Evolutionary conservation across 92 coral and sea anemone species (phyloP).

Genomic region (Meandrina meandrites): DNA sequence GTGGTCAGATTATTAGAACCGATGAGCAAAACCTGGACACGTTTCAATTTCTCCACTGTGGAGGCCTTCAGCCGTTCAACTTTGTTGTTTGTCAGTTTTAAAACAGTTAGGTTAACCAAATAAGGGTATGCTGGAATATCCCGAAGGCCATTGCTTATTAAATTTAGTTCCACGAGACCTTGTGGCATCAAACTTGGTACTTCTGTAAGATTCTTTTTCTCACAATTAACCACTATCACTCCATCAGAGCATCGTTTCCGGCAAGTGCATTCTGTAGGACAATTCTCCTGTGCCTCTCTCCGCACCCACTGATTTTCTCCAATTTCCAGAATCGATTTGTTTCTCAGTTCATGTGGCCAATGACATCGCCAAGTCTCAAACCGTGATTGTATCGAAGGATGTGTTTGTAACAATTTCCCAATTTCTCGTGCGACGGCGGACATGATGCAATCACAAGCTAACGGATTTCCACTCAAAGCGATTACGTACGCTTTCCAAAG

Average conservation of each 20-base stretch:
- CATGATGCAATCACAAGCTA: slow-evolving; percentile 59
- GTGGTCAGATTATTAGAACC: slow-evolving; percentile 57
- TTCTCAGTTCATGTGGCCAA: slow-evolving; percentile 46
- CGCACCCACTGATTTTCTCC: slow-evolving; percentile 28
- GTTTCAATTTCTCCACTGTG: slow-evolving; percentile 19
- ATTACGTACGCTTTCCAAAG: slow-evolving; percentile 49
- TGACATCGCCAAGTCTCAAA: slow-evolving; percentile 69
- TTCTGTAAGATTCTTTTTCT: slow-evolving; percentile 31
- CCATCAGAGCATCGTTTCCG: slow-evolving; percentile 44
- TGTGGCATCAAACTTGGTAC: slow-evolving; percentile 61
- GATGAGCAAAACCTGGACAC: slow-evolving; percentile 35
- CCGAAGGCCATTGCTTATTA: slow-evolving; percentile 51
- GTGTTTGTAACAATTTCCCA: neutral
- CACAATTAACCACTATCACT: slow-evolving; percentile 44
- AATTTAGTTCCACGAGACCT: slow-evolving; percentile 56
- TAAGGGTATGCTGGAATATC: slow-evolving; percentile 34
- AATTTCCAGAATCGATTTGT: slow-evolving; percentile 23
- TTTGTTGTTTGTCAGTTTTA: slow-evolving; percentile 57
- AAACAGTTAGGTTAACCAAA: slow-evolving; percentile 44
- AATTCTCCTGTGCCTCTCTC: slow-evolving; percentile 14
- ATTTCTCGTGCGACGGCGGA: slow-evolving; percentile 16
- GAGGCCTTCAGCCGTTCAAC: slow-evolving; percentile 40
- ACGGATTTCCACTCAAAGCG: slow-evolving; percentile 52
- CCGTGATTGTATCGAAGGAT: slow-evolving; percentile 2
- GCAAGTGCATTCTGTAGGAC: slow-evolving; percentile 59